Conservation (phyloP, 1,140 invertebrate species). For the Drosophila kurseongensis region DNA sequence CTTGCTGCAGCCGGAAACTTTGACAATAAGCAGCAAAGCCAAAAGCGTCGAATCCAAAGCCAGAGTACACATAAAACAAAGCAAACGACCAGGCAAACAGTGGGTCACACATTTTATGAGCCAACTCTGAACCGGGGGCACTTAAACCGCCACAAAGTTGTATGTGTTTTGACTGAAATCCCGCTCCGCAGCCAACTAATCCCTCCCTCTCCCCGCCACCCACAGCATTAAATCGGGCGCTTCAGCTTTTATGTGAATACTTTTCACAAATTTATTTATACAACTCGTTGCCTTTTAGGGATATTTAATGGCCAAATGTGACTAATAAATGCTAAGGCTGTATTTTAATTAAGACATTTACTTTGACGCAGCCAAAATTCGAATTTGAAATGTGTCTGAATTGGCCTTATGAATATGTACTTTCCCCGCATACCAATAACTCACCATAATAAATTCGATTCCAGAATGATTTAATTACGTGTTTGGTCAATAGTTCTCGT, state of each 20-base stretch:
- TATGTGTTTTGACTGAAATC: slow-evolving; percentile 27
- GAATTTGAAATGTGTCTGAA: slow-evolving; percentile 39
- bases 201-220: slow-evolving; percentile 1
- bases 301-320: slow-evolving; percentile 42
- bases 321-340: slow-evolving; percentile 37
- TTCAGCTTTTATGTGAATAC: slow-evolving; percentile 52
- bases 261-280: slow-evolving; percentile 71
- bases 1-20: slow-evolving; percentile 70
- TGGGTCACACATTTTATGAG: slow-evolving; percentile 77
- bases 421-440: slow-evolving; percentile 9
- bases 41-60: slow-evolving; percentile 34
- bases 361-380: slow-evolving; percentile 16
- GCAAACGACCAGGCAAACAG: slow-evolving; percentile 51
- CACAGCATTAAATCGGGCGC: slow-evolving; percentile 43
- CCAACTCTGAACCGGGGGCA: slow-evolving; percentile 55
- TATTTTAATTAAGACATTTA: slow-evolving; percentile 58
- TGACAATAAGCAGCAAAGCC: slow-evolving; percentile 57
- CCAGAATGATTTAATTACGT: slow-evolving; percentile 30
- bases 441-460: slow-evolving; percentile 28
- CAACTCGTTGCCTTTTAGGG: slow-evolving; percentile 26
- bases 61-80: slow-evolving; percentile 68
- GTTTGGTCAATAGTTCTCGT: slow-evolving; percentile 2
- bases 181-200: background rate
- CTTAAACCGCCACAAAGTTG: slow-evolving; percentile 76
- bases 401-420: slow-evolving; percentile 13